Percentiles rank a stretch among this genome's conserved stretches.
phyloP scores from a whole-genome alignment of 2,797 vertebrate species.

The Notoglanidium macrostoma region DNA sequence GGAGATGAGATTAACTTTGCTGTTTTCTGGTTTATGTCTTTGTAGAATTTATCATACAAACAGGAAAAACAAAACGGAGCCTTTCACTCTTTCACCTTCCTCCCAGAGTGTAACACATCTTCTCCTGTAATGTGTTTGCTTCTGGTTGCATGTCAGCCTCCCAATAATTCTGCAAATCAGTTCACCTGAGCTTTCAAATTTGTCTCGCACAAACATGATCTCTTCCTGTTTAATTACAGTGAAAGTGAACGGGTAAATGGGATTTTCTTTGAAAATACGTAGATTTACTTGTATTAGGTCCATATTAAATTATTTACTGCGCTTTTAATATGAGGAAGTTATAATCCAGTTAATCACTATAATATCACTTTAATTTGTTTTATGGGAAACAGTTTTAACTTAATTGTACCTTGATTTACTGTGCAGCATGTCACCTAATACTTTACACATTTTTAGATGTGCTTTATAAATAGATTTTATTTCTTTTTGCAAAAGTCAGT shows the following conservation, averaged over 20 bases:
- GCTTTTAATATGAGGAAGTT: not conserved
- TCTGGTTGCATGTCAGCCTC: not conserved
- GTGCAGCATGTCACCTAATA: not conserved
- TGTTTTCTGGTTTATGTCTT: conserved; percentile 4
- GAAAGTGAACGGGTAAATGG: not conserved
- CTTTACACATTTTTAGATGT: not conserved
- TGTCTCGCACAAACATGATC: not conserved
- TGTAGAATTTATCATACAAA: conserved; percentile 4
- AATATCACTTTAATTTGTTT: not conserved
- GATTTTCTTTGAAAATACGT: not conserved
- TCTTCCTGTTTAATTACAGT: not conserved
- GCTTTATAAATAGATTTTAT: not conserved
- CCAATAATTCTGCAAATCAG: not conserved
- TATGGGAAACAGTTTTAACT: not conserved
- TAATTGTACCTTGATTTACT: not conserved
- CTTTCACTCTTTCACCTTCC: not conserved
- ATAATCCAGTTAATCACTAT: not conserved
- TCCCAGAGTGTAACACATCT: not conserved
- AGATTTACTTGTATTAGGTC: not conserved
- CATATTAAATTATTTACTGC: not conserved
- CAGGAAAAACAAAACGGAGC: not conserved
- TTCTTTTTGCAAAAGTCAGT: not conserved
- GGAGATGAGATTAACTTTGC: conserved; percentile 1
- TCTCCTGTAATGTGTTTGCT: not conserved
- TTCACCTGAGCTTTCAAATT: not conserved